Evolutionary conservation across 2,888 invertebrate genomes (phyloP).

Genomic region (Brachyptera risi): DNA sequence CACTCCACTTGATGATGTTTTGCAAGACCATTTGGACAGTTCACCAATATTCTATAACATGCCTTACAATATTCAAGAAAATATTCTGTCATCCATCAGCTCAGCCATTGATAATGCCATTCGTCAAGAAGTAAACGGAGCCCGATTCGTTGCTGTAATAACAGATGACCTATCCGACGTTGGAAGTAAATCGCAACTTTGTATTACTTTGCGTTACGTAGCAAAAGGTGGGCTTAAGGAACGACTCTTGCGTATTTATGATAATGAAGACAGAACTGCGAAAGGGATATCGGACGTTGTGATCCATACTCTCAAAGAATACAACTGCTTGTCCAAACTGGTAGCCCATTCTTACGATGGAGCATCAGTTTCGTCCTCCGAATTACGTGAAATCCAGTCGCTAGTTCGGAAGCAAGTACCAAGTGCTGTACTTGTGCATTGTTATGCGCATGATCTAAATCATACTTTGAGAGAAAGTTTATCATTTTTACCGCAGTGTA

Average conservation of each 20-base stretch:
- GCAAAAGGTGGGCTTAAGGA: slow-evolving; percentile 3
- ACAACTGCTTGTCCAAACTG: neutral
- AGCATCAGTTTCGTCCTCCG: neutral
- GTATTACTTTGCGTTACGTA: slow-evolving; percentile 12
- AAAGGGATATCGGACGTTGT: neutral
- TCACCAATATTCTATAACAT: neutral
- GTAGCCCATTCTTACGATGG: slow-evolving; percentile 20
- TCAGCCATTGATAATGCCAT: neutral
- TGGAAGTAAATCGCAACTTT: neutral
- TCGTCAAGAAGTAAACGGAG: neutral
- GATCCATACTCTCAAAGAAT: neutral
- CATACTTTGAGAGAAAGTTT: neutral
- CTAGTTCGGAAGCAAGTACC: neutral
- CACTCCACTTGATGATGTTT: neutral
- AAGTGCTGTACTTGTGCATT: slow-evolving; percentile 10
- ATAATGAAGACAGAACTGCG: neutral
- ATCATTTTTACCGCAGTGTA: slow-evolving; percentile 6
- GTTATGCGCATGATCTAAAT: slow-evolving; percentile 14
- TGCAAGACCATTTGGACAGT: slow-evolving; percentile 9
- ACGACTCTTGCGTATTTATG: slow-evolving; percentile 4
- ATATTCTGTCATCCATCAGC: slow-evolving; percentile 3
- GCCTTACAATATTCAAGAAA: slow-evolving; percentile 14
- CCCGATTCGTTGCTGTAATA: slow-evolving; percentile 7
- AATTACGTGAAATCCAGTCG: slow-evolving; percentile 3
- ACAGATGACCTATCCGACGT: slow-evolving; percentile 17